Evolutionary conservation across 2,797 vertebrate species (phyloP).

Genomic region (Natrix natrix): DNA sequence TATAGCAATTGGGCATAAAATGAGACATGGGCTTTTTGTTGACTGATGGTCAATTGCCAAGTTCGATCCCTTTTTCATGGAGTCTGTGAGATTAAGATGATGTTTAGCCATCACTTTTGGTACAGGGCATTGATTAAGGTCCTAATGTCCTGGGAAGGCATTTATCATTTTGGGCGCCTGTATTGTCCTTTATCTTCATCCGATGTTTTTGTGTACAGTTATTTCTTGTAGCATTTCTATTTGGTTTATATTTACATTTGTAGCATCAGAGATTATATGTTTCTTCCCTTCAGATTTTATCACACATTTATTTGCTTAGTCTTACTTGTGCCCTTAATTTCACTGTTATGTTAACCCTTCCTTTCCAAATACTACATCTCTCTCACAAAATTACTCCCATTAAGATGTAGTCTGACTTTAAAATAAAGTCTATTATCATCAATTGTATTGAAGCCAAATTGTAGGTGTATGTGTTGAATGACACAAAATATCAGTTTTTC

Average conservation of each 20-base stretch:
- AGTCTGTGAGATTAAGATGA: rapidly evolving
- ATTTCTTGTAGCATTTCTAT: neutral
- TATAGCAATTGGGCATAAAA: neutral
- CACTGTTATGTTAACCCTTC: neutral
- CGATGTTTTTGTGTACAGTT: neutral
- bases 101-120: neutral
- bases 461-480: neutral
- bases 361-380: neutral
- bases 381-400: neutral
- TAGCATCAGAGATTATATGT: neutral
- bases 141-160: neutral
- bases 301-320: neutral
- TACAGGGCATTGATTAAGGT: neutral
- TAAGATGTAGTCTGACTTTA: neutral
- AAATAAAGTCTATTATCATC: neutral
- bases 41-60: neutral
- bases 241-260: neutral
- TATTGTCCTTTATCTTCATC: neutral
- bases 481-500: neutral
- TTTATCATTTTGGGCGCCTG: neutral
- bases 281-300: neutral
- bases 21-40: slow-evolving; percentile 32
- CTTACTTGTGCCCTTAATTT: neutral
- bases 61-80: neutral
- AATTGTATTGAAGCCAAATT: neutral